A percentile compares a stretch with the other conserved stretches of the same genome.
Evolutionary conservation across 1,140 invertebrate genomes (phyloP).

Genomic region (Anadara kagoshimensis): DNA sequence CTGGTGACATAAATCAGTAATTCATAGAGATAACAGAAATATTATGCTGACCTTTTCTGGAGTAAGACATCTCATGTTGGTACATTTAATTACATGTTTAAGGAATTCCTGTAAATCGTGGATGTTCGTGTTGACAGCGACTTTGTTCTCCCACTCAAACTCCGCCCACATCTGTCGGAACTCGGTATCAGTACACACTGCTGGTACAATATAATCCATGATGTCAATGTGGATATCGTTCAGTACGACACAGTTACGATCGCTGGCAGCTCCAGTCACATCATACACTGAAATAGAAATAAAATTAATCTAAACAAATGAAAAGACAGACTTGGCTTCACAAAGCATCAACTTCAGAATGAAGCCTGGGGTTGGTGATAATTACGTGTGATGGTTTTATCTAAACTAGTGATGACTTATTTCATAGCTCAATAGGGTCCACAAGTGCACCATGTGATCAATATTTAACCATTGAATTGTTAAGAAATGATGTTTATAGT

Average conservation of each 20-base stretch:
- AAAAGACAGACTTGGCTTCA: neutral
- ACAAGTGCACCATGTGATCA: no score
- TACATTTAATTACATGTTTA: constrained; percentile 92
- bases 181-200: constrained; percentile 93
- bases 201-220: constrained; percentile 99
- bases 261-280: constrained; percentile 92
- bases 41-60: constrained; percentile 84
- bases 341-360: no score
- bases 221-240: constrained; percentile 99
- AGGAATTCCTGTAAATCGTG: constrained; percentile 95
- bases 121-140: constrained; percentile 96
- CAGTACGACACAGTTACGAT: constrained; percentile 97
- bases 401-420: no score
- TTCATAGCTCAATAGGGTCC: no score
- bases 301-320: neutral
- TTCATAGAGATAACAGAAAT: neutral
- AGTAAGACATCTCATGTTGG: constrained; percentile 99
- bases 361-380: no score
- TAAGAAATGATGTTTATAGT: no score
- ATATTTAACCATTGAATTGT: no score
- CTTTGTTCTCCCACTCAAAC: constrained; percentile 99
- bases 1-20: neutral
- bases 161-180: constrained; percentile 99
- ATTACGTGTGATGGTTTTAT: no score
- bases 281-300: constrained; percentile 87